Conservation (phyloP, 2,888 invertebrate species). For the Chrysotoxum bicinctum region DNA sequence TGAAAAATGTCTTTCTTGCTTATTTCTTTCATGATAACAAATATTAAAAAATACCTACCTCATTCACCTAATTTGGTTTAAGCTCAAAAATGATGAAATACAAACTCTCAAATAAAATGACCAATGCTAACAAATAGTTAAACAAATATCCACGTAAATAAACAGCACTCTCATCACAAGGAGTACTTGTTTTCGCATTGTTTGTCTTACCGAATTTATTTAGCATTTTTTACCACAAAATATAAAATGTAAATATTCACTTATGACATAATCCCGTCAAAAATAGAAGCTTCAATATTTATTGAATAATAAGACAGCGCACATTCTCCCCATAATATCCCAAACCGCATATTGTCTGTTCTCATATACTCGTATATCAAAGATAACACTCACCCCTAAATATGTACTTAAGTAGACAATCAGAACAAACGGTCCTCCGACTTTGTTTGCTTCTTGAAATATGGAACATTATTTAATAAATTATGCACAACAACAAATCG, state of each 20-base stretch:
- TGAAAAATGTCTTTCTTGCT: too few relatives aligned
- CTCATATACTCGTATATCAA: not conserved
- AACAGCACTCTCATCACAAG: not conserved
- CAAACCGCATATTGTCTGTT: not conserved
- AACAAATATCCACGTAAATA: not conserved
- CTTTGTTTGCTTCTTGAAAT: not conserved
- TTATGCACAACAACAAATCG: not conserved
- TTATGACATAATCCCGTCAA: not conserved
- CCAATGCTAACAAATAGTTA: not conserved
- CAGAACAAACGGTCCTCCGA: not conserved
- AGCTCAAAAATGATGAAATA: too few relatives aligned
- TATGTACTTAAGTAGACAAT: not conserved
- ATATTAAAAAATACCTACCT: too few relatives aligned
- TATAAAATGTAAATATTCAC: not conserved
- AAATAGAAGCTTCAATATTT: not conserved
- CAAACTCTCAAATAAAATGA: not conserved
- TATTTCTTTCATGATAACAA: too few relatives aligned
- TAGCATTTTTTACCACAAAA: not conserved
- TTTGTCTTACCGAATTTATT: not conserved
- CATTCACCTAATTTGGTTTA: too few relatives aligned
- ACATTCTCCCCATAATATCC: not conserved
- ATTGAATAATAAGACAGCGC: not conserved
- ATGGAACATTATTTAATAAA: slow-evolving; percentile 14
- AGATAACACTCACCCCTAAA: slow-evolving; percentile 6
- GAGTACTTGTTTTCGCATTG: not conserved